A percentile compares a stretch with the other conserved stretches of the same genome.
These are phyloP conservation scores for Scolopax mira DNA, from an alignment of 2,113 vertebrate genomes.

Conservation along the genomic window DNA sequence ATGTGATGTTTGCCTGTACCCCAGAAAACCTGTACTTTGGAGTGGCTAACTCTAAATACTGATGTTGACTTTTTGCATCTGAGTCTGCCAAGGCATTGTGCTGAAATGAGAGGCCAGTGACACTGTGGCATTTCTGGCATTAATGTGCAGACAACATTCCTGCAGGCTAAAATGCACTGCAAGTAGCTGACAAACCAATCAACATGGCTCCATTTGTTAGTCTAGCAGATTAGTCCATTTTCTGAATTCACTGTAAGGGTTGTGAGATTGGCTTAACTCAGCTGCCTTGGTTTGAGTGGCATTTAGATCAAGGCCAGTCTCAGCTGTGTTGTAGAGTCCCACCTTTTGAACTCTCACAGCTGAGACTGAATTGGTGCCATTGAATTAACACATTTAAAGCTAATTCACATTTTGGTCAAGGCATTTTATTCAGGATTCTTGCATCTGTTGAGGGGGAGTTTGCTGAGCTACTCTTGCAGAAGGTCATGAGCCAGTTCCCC, in stretches of 20 bases:
- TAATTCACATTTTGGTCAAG: neutral
- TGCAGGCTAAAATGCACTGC: conserved; percentile 28
- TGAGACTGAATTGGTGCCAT: neutral
- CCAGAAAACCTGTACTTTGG: conserved; percentile 19
- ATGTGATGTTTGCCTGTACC: neutral
- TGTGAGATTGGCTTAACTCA: neutral
- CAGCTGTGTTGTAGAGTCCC: neutral
- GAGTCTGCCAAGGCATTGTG: neutral
- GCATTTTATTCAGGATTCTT: neutral
- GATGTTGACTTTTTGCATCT: conserved; percentile 22
- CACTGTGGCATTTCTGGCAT: neutral
- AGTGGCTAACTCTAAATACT: conserved; percentile 49
- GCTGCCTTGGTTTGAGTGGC: neutral
- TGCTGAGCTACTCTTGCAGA: neutral
- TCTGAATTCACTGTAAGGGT: neutral
- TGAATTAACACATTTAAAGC: neutral
- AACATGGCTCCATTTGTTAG: conserved; percentile 7
- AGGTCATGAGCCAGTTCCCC: neutral
- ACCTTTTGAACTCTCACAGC: neutral
- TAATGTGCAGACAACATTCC: conserved; percentile 30
- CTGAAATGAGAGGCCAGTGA: conserved; percentile 5
- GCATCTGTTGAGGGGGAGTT: neutral
- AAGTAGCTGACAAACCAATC: conserved; percentile 52
- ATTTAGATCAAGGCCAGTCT: neutral
- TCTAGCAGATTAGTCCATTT: conserved; percentile 15